Base-by-base conservation (phyloP, 2,797 vertebrate genomes). In the Cirrhinus mrigala region DNA sequence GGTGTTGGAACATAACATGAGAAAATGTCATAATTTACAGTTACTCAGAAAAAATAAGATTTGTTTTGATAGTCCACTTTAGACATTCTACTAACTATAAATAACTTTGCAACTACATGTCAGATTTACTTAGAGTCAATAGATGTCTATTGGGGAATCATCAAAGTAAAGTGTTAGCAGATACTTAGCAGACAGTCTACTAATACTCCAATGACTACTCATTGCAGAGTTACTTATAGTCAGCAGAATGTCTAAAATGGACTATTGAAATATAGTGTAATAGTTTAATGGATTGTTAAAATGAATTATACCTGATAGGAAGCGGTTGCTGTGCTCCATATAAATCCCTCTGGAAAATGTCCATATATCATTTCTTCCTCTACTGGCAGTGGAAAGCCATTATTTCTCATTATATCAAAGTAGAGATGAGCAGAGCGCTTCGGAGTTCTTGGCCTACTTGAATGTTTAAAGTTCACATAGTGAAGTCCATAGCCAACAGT, bases 271-370 rank as follows among this genome's bases (percentile, higher is more conserved):
- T 56, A 10, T n/a, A 58, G 3, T n/a, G 56, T 11, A 11, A n/a
- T 44, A 70, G 6, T 15, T 48, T 7, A 18, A 56, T 81, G 44
- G 7, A 44, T 81, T 44, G 48, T 8, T 29, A 29, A 16, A 79
- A 54, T 29, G 1, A 40, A 52, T 44, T 22, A 29, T 78, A 99
- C 98, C 97, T 99, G 98, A 89, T 98, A 99, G 0, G 98, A 92
- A 66, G 98, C 93, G 0, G 97, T 97, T 37, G 97, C 97, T 4
- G 94, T 95, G 44, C 98, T 97, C 98, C 98, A 99, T 22, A 83
- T 74, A 83, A 99, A 99, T 81, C 93, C 94, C 64, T 96, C 24
- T 16, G 89, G 92, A 86, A 99, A 99, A 83, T 95, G 90, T 75
- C 96, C 98, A 2, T 97, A 95, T 4, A 98, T n/a, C 78, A 93